Evolutionary conservation across 1,140 invertebrate genomes (phyloP), one percentile per base, ranked within the genome.

Genomic region (Bombus soroeensis): DNA sequence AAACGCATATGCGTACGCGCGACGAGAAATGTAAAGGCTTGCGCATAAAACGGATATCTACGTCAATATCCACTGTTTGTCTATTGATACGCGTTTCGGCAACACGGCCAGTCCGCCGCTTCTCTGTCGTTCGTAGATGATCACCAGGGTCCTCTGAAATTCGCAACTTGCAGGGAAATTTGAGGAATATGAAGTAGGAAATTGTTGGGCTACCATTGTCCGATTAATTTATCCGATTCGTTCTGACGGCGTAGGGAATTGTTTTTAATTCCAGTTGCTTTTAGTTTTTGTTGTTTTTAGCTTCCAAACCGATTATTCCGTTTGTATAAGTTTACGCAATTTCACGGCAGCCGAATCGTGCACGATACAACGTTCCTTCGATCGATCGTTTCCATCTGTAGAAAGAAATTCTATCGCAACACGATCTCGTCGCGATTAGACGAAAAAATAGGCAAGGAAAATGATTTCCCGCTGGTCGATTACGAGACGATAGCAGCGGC

Each of bases 381-480:
- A 62, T 62, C n/a, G 25, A 34, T 59, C 53, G 37, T 22, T 15
- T 53, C 28, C 37, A n/a, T 57, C 18, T 22, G 28, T 28, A 32
- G 57, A 39, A 71, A 25, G 66, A 47, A 18, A 53, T 18, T 47
- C 62, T 2, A 28, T 28, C 62, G 62, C 5, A 37, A 53, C 25
- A 10, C 10, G 18, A 68, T 34, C n/a, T 57, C 34, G 28, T 43
- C 12, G 22, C 12, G 41, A 47, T 28, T 3, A 22, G 18, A 73
- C 13, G 37, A n/a, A 73, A 53, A 32, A 62, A 64, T 2, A n/a
- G 4, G 2, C 53, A 32, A 2, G 43, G 34, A 80, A 81, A 88
- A 88, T 88, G 81, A 88, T 84, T 88, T 81, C 71, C 80, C 70
- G 77, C 13, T n/a, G 39, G 22, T 37, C 13, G 18, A 32, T 32